Conservation (phyloP, 2,113 vertebrate species). For the Sturnira hondurensis region DNA sequence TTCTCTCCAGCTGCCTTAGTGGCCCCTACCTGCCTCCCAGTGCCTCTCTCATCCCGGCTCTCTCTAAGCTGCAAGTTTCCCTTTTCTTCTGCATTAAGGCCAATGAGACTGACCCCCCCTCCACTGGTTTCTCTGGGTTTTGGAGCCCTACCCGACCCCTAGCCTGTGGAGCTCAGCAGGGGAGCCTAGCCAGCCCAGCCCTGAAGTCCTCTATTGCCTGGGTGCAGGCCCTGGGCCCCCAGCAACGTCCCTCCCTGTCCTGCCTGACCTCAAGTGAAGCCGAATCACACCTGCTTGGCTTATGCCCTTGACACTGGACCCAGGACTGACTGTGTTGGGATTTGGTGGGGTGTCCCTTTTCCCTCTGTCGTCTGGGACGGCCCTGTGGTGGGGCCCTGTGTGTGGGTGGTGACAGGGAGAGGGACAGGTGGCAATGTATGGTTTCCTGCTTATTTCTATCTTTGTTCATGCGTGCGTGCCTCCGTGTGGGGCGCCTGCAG, state of each 20-base stretch:
- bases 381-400: not conserved
- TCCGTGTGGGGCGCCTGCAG: not conserved
- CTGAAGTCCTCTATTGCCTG: fast-evolving
- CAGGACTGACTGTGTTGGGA: not conserved
- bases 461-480: not conserved
- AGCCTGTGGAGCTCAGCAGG: not conserved
- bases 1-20: too few species aligned
- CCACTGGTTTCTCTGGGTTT: not conserved
- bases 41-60: too few species aligned
- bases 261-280: not conserved
- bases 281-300: not conserved
- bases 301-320: too few species aligned
- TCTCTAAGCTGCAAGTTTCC: too few species aligned
- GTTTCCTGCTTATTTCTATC: not conserved
- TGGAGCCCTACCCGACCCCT: not conserved
- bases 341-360: not conserved
- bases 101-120: fast-evolving
- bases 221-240: too few species aligned
- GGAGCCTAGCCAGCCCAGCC: too few species aligned
- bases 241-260: not conserved
- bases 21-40: too few species aligned
- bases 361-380: not conserved
- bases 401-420: not conserved
- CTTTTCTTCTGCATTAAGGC: too few species aligned
- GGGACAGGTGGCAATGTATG: not conserved